These are phyloP conservation scores for Prunella strophiata DNA, from an alignment of 2,797 vertebrate genomes.

Conservation along the genomic window DNA sequence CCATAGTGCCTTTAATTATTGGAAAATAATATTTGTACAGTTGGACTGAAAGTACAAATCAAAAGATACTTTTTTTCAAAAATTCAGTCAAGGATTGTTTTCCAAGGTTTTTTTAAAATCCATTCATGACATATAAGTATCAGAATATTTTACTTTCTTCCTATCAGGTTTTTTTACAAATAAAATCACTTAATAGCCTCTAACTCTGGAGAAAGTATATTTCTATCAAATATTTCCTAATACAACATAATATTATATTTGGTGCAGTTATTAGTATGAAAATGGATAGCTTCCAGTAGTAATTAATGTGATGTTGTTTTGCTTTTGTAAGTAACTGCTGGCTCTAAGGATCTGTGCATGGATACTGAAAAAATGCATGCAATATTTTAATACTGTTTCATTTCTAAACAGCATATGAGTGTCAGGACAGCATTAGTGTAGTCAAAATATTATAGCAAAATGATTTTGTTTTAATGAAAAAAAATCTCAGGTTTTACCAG, in stretches of 20 bases:
- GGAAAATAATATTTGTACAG: background rate
- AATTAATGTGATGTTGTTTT: conserved; percentile 48
- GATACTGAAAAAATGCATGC: conserved; percentile 15
- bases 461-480: conserved; percentile 1
- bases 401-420: conserved; percentile 51
- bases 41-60: background rate
- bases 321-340: conserved; percentile 63
- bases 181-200: background rate
- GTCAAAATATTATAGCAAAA: conserved; percentile 26
- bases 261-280: background rate
- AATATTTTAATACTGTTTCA: conserved; percentile 45
- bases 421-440: conserved; percentile 25
- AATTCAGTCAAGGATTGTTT: background rate
- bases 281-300: conserved; percentile 25
- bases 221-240: background rate
- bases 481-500: background rate
- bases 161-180: background rate
- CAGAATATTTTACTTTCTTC: background rate
- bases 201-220: background rate
- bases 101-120: background rate
- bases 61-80: background rate
- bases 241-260: background rate
- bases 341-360: conserved; percentile 53
- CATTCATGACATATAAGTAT: background rate
- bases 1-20: background rate